Percentiles rank a stretch among this genome's conserved stretches.
Conservation (phyloP, 2,797 vertebrate genomes). For the Garrulus glandarius region DNA sequence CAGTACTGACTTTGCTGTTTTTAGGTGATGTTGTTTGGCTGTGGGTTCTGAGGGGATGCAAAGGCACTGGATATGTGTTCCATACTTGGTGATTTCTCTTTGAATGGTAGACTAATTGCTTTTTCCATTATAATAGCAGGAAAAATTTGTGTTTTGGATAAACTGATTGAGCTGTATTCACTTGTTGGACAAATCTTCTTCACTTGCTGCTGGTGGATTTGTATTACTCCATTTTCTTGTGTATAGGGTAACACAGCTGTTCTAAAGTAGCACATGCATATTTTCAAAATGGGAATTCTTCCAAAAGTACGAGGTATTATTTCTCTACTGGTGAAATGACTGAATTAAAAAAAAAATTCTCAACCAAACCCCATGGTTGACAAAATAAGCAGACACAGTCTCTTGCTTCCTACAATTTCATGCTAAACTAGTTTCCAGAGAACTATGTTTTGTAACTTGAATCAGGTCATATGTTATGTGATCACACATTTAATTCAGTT, state of each 20-base stretch:
- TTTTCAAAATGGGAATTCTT: background rate
- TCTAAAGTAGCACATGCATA: background rate
- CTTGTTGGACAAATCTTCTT: background rate
- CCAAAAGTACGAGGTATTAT: background rate
- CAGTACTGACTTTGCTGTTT: background rate
- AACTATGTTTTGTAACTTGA: background rate
- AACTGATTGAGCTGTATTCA: background rate
- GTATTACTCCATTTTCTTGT: background rate
- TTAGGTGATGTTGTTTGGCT: background rate
- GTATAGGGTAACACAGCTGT: background rate
- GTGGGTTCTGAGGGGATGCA: background rate
- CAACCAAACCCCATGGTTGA: background rate
- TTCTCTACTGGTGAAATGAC: background rate
- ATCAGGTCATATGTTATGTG: conserved; percentile 15
- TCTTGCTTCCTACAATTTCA: background rate
- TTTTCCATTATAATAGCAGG: background rate
- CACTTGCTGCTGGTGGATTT: background rate
- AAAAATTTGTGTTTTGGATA: background rate
- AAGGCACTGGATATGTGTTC: background rate
- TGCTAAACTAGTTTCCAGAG: background rate
- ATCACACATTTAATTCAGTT: conserved; percentile 25
- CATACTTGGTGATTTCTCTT: background rate
- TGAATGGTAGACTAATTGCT: background rate
- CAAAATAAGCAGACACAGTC: background rate
- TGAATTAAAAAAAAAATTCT: background rate